A percentile compares a stretch with the other conserved stretches of the same genome.
Conservation (phyloP, 2,113 vertebrate species). For the Piaya cayana region DNA sequence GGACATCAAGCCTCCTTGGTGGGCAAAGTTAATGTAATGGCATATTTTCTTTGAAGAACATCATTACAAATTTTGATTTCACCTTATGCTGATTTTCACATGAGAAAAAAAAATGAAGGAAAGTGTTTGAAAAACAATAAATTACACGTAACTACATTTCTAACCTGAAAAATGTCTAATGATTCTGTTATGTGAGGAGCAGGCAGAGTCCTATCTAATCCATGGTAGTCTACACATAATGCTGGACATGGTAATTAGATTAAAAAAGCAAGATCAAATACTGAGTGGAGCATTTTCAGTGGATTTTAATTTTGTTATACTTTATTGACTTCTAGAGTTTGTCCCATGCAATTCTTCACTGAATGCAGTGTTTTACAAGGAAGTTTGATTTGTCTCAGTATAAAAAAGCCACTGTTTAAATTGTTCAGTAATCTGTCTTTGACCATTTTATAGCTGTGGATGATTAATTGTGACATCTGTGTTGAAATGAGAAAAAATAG, state of each 20-base stretch:
- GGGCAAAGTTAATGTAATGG: background rate
- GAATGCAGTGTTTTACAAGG: background rate
- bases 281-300: background rate
- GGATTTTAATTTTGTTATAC: background rate
- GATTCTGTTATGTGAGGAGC: background rate
- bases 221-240: background rate
- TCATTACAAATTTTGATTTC: background rate
- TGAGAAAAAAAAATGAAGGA: background rate
- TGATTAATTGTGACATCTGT: background rate
- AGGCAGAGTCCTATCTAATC: background rate
- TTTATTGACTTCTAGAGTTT: background rate
- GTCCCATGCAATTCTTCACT: background rate
- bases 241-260: background rate
- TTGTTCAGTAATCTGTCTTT: background rate
- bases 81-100: background rate
- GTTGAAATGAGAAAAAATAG: slow-evolving; percentile 25
- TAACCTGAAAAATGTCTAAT: background rate
- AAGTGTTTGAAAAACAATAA: background rate
- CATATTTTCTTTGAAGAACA: background rate
- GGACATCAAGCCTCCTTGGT: background rate
- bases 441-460: background rate
- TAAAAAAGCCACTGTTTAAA: slow-evolving; percentile 31
- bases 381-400: slow-evolving; percentile 4
- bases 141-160: background rate
- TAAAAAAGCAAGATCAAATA: background rate